Base-by-base conservation (phyloP, 2,888 invertebrate species). In the Tenthredo scrophulariae region DNA sequence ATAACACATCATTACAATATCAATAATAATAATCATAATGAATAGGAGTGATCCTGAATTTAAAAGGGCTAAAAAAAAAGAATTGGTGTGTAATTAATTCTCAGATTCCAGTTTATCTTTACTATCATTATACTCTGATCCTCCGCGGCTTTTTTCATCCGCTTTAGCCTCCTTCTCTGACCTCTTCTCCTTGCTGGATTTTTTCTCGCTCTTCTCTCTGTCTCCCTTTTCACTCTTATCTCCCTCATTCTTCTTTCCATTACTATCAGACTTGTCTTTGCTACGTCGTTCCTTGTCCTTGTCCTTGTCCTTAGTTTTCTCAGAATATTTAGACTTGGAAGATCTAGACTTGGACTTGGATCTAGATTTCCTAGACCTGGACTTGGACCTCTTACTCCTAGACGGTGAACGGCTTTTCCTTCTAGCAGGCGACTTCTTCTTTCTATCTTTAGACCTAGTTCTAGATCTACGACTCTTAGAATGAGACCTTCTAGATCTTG, bases 381-480 rank as follows among this genome's bases (percentile, higher is more conserved):
- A 95, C 54, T 95, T 94, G 0, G 95, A 95, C 84, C 95, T 94
- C 87, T 95, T 95, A 88, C 95, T 95, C 0, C 95, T 92, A 1
- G 94, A 93, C 18, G 89, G 94, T 3, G 94, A 94, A 18, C 93
- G 91, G 84, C 93, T 93, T 46, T 86, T 87, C 50, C 89, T 88
- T 90, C 89, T 86, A 26, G 29, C 26, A 90, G 89, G 1, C 43
- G 92, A 91, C 46, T 90, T 89, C 87, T 91, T 92, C 86, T 91
- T 93, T 0, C 91, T 90, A 84, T 93, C 92, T 72, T 91, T 92
- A 2, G 93, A 93, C 70, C 93, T 91, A 0, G 93, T 93, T 80
- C 94, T 90, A 10, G 93, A 92, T 86, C 94, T 92, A 43, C 93
- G 91, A 0, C 93, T 93, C 50, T 92, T 87, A 2, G 93, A 87